Evolutionary conservation across 2,113 vertebrate genomes (phyloP), one percentile per base, ranked within the genome.

Genomic region (Cephalopholis sonnerati): DNA sequence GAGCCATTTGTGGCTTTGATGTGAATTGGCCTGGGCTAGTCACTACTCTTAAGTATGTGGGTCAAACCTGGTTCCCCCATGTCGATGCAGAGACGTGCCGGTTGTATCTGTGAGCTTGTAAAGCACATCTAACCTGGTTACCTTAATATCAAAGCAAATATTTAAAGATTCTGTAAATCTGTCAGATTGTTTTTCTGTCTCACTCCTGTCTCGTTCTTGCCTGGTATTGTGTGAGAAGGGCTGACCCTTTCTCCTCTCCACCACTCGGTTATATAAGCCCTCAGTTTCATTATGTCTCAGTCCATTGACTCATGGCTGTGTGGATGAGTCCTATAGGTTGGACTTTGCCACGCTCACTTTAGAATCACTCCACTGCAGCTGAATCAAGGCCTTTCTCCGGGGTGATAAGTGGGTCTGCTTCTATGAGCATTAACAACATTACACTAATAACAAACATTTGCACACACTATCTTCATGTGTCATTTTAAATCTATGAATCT

Each of bases 241-340:
- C 54, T 79, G 84, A 89, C 77, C 72, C 66, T 88, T 79, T 76
- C 46, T 51, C 46, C 65, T 82, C 53, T 66, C 59, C 27, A 79
- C 59, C 71, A 79, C 69, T 79, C 15, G 0, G 63, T 90, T 89
- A 87, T 75, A 79, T 90, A 92, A 90, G 74, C 79, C 15, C 69
- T 79, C 68, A 72, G 64, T 82, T 90, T 84, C 71, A 80, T 86
- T 81, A 63, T 10, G 17, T 90, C 80, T 81, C 77, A 72, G 64
- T 90, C 66, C 64, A 89, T 77, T 88, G 83, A 84, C 77, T 90
- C 77, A 86, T 67, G 32, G 57, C 72, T 82, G 46, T 78, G 74
- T 76, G 72, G 74, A 74, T 66, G 75, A 85, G 46, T 58, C 46
- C 75, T 67, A 62, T 81, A 67, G 54, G 50, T 81, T 83, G 51